Evolutionary conservation across 2,888 invertebrate genomes (phyloP), one percentile per base, ranked within the genome.

Genomic region (Seladonia tumulorum): DNA sequence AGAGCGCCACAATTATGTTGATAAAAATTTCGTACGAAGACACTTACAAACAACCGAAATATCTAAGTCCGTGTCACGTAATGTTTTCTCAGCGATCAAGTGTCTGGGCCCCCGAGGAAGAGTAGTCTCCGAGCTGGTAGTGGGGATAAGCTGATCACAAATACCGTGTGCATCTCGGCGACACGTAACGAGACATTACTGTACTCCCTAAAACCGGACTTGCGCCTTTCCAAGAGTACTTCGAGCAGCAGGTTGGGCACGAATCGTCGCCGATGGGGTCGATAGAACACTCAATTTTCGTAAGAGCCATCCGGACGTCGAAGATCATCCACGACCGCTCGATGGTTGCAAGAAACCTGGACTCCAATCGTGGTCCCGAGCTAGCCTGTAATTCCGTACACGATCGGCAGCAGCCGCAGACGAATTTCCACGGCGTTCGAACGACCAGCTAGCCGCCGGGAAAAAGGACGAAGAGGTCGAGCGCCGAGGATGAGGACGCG

Each of bases 351-450:
- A 18, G 18, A 49, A 49, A 12, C 49, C 5, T 18, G 49, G 14
- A 18, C 49, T 60, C 60, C 14, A 25, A 60, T 7, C 35, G 29
- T 8, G 18, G 25, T 3, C 29, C 18, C 18, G 14, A 10, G 25
- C 42, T 60, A n/a, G 39, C 7, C 77, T 77, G 39, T 53, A 77
- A 78, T 78, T 78, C 57, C 4, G 53, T 39, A 39, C 68, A 16
- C 49, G 49, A 49, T 76, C 39, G 60, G 25, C 60, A 68, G 45
- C 68, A 39, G 47, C 49, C 66, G 47, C 76, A 70, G 39, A 29
- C 45, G 71, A 72, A 72, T 79, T 74, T 80, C 49, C 49, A 39
- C 42, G 22, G 63, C 22, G 42, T 72, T 79, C 66, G 25, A 66
- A 49, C 39, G 63, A 42, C 12, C 42, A 53, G 49, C 39, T 47